A percentile compares a stretch with the other conserved stretches of the same genome.
phyloP scores from a whole-genome alignment of 2,113 vertebrate genomes.

The Oceanodroma tethys region DNA sequence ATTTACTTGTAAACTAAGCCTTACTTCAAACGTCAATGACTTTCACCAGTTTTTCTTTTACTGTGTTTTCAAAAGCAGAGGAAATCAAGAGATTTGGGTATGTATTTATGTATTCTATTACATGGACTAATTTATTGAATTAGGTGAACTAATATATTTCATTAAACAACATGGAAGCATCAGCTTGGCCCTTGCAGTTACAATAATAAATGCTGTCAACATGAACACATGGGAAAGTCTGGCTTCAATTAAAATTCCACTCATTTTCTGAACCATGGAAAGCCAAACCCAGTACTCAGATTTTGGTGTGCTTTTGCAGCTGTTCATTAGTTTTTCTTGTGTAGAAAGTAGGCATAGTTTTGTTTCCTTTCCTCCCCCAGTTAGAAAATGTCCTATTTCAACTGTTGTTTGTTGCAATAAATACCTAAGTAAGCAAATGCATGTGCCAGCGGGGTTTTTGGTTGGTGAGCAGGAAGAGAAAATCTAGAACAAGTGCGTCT shows the following conservation, averaged over 20 bases:
- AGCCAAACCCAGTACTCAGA: background rate
- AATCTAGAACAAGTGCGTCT: background rate
- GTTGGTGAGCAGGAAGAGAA: background rate
- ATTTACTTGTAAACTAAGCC: background rate
- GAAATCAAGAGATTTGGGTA: background rate
- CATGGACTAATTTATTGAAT: background rate
- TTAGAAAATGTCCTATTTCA: background rate
- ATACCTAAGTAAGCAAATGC: background rate
- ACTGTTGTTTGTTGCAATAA: background rate
- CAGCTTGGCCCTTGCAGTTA: slow-evolving; percentile 8
- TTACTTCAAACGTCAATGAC: background rate
- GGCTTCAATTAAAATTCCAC: slow-evolving; percentile 60
- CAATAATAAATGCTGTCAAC: slow-evolving; percentile 50
- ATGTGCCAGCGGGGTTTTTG: background rate
- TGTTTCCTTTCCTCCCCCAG: background rate
- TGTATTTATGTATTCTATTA: background rate
- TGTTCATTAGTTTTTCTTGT: slow-evolving; percentile 26
- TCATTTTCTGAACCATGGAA: slow-evolving; percentile 45
- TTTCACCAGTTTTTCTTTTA: background rate
- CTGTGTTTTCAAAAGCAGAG: background rate
- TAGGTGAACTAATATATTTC: background rate
- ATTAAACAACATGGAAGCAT: background rate
- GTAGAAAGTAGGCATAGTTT: slow-evolving; percentile 13
- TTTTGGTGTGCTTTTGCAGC: slow-evolving; percentile 48
- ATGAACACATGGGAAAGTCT: slow-evolving; percentile 23